Conservation (phyloP, 2,113 vertebrate species). For the Antechinus flavipes region DNA sequence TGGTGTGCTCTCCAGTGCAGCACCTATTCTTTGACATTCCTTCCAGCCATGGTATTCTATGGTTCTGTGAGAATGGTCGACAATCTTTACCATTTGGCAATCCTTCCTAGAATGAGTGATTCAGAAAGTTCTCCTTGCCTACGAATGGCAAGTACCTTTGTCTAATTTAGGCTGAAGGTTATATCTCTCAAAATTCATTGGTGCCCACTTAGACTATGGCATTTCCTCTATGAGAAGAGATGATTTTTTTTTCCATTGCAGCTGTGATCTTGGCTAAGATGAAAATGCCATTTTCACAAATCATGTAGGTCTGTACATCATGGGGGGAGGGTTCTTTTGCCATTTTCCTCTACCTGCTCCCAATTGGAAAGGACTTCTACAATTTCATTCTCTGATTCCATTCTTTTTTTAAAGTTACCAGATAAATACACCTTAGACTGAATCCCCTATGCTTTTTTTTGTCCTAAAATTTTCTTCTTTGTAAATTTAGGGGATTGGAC, state of each 20-base stretch:
- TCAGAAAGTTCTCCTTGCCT: not conserved
- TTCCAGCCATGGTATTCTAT: not conserved
- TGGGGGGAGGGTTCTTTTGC: not conserved
- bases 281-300: not conserved
- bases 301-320: not conserved
- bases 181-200: not conserved
- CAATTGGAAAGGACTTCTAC: not conserved
- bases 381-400: not conserved
- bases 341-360: not conserved
- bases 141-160: not conserved
- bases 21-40: not conserved
- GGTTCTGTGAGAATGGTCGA: not conserved
- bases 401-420: not conserved
- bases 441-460: not conserved
- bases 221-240: not conserved
- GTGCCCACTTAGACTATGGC: not conserved
- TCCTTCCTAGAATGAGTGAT: not conserved
- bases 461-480: not conserved
- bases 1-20: not conserved
- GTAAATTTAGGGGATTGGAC: not conserved
- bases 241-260: not conserved
- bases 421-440: not conserved
- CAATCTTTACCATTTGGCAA: not conserved
- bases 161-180: not conserved
- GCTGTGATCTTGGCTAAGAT: not conserved